A percentile compares a stretch with the other conserved stretches of the same genome.
phyloP scores from a whole-genome alignment of 92 coral and sea anemone genomes.

The Hydrozoanthus gracilis region DNA sequence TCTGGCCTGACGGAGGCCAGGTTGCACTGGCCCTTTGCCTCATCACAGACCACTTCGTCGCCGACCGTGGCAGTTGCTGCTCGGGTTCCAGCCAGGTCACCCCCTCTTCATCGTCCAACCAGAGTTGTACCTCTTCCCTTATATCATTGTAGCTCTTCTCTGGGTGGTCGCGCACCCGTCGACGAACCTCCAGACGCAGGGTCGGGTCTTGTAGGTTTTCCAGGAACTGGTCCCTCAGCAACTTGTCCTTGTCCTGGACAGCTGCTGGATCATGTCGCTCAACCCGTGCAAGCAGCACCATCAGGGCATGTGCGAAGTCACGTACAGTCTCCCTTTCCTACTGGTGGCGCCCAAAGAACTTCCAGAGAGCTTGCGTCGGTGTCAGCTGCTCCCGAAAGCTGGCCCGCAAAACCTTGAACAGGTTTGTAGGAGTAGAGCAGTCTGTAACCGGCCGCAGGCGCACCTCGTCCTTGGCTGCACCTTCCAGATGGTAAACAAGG shows the following conservation, averaged over 20 bases:
- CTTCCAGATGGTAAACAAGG: conserved; percentile 50
- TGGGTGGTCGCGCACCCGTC: conserved; percentile 63
- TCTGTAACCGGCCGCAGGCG: conserved; percentile 52
- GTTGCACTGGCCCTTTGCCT: conserved; percentile 26
- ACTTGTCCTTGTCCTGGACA: conserved; percentile 32
- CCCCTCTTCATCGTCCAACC: conserved; percentile 12
- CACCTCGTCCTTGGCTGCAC: conserved; percentile 60
- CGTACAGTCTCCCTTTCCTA: conserved; percentile 52
- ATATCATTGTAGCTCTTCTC: conserved; percentile 58
- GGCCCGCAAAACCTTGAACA: conserved; percentile 58
- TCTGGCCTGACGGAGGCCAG: conserved; percentile 63
- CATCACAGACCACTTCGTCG: background rate
- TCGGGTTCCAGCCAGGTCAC: conserved; percentile 19
- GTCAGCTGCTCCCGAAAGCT: conserved; percentile 68
- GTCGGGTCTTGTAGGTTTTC: conserved; percentile 49
- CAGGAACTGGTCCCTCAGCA: conserved; percentile 48
- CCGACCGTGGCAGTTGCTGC: background rate
- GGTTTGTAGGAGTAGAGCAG: conserved; percentile 52
- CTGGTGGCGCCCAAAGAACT: conserved; percentile 63
- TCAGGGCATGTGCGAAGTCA: conserved; percentile 70
- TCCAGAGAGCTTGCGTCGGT: conserved; percentile 59
- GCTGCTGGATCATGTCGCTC: conserved; percentile 38
- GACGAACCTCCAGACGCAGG: conserved; percentile 52
- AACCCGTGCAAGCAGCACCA: conserved; percentile 53
- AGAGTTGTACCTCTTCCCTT: conserved; percentile 20